Percentiles rank a stretch among this genome's conserved stretches.
Evolutionary conservation across 92 coral and sea anemone genomes (phyloP).

Genomic region (Siderastrea radians): DNA sequence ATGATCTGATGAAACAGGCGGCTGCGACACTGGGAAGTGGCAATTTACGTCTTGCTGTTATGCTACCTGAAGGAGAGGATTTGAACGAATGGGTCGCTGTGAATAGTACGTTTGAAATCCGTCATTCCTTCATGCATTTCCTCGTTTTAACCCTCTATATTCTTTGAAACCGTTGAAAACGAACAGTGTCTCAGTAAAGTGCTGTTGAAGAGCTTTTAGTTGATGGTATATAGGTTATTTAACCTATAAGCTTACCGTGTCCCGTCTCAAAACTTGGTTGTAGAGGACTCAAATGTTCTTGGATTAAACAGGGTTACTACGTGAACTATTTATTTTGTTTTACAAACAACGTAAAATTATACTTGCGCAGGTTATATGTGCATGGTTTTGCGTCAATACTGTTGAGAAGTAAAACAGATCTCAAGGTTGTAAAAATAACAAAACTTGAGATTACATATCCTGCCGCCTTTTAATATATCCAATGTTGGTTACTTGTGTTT

Average conservation of each 20-base stretch:
- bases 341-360: too few species aligned
- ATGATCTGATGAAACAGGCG: slow-evolving; percentile 99
- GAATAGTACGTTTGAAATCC: slow-evolving; percentile 72
- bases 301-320: not conserved
- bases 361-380: not conserved
- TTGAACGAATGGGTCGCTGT: slow-evolving; percentile 99
- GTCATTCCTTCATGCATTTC: not conserved
- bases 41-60: slow-evolving; percentile 93
- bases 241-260: too few species aligned
- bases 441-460: not conserved
- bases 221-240: too few species aligned
- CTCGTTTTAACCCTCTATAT: not conserved
- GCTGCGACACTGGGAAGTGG: slow-evolving; percentile 99
- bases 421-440: not conserved
- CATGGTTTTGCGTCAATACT: not conserved
- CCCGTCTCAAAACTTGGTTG: not conserved
- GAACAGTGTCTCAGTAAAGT: not conserved
- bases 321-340: not conserved
- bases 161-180: not conserved
- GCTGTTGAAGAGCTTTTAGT: not conserved
- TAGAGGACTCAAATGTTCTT: not conserved
- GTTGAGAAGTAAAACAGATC: too few species aligned
- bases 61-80: slow-evolving; percentile 99
- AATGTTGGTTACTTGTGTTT: not conserved
- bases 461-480: not conserved